Conservation (phyloP, 2,888 invertebrate genomes). For the Odiellus spinosus region DNA sequence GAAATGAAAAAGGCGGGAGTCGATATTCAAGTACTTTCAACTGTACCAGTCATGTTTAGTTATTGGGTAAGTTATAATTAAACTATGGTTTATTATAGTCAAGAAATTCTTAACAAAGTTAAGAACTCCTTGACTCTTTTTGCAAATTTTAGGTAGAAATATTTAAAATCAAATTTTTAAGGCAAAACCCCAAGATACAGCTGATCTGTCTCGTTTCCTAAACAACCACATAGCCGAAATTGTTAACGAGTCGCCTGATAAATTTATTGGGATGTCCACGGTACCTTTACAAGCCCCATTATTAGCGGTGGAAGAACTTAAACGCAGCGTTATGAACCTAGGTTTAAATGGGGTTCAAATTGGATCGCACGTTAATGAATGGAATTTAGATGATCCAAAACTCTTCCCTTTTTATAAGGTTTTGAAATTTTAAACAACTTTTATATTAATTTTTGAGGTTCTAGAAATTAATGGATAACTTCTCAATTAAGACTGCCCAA, state of each 20-base stretch:
- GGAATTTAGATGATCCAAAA: conserved; percentile 36
- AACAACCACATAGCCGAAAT: conserved; percentile 37
- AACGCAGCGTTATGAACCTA: conserved; percentile 31
- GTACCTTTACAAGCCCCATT: conserved; percentile 38
- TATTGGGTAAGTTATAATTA: conserved; percentile 35
- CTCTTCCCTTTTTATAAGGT: conserved; percentile 38
- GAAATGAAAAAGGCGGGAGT: conserved; percentile 39
- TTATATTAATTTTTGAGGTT: no score
- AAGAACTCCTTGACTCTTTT: conserved; percentile 5
- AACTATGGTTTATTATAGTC: conserved; percentile 5
- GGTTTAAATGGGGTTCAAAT: conserved; percentile 38
- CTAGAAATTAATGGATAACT: not conserved
- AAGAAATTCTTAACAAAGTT: no score
- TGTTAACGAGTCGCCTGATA: conserved; percentile 31
- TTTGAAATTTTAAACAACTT: no score
- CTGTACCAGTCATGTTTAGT: conserved; percentile 42
- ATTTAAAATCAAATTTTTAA: no score
- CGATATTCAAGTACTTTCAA: conserved; percentile 38
- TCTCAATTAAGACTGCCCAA: conserved; percentile 32
- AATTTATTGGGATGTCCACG: conserved; percentile 38
- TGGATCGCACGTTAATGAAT: conserved; percentile 40
- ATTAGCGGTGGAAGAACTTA: conserved; percentile 36
- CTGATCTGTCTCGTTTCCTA: conserved; percentile 34
- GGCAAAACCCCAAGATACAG: conserved; percentile 38
- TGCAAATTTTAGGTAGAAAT: no score